These are phyloP conservation scores for Agrotis ipsilon DNA, from an alignment of 2,888 invertebrate species.

Conservation along the genomic window DNA sequence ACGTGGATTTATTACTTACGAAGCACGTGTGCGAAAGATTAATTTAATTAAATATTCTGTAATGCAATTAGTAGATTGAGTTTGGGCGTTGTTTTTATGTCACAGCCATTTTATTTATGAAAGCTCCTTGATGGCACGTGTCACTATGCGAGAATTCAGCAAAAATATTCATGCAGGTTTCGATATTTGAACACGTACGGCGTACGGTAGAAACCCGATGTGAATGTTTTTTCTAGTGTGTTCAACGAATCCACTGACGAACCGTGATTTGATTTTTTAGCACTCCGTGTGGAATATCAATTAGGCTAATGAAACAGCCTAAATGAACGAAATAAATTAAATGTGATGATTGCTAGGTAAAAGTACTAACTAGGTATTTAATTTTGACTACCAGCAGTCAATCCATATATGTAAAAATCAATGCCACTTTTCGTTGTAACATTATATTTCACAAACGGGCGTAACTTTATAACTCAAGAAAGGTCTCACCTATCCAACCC, in stretches of 20 bases:
- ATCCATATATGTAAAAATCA: too few species aligned
- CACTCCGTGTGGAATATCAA: conserved; percentile 14
- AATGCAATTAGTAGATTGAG: conserved; percentile 43
- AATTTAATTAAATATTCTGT: conserved; percentile 42
- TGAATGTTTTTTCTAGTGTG: conserved; percentile 39
- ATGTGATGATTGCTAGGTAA: neutral
- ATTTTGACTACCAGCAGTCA: too few species aligned
- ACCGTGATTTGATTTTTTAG: conserved; percentile 43
- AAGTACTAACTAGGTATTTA: neutral
- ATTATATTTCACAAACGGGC: too few species aligned
- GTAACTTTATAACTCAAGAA: too few species aligned
- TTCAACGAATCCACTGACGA: conserved; percentile 24
- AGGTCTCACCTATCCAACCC: too few species aligned
- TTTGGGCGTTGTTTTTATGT: conserved; percentile 26
- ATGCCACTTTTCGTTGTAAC: too few species aligned
- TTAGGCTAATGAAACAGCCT: conserved; percentile 15
- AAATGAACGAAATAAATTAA: conserved; percentile 18
- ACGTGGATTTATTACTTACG: conserved; percentile 29
- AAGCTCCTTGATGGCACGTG: conserved; percentile 40
- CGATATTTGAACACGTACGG: conserved; percentile 50
- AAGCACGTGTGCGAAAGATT: conserved; percentile 31
- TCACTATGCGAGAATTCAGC: conserved; percentile 8
- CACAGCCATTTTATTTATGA: conserved; percentile 31
- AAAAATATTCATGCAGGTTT: conserved; percentile 37
- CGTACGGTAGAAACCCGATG: conserved; percentile 37